A percentile compares a stretch with the other conserved stretches of the same genome.
These are phyloP conservation scores for Sebastes paucispinis DNA, from an alignment of 2,797 vertebrate species.

Conservation along the genomic window DNA sequence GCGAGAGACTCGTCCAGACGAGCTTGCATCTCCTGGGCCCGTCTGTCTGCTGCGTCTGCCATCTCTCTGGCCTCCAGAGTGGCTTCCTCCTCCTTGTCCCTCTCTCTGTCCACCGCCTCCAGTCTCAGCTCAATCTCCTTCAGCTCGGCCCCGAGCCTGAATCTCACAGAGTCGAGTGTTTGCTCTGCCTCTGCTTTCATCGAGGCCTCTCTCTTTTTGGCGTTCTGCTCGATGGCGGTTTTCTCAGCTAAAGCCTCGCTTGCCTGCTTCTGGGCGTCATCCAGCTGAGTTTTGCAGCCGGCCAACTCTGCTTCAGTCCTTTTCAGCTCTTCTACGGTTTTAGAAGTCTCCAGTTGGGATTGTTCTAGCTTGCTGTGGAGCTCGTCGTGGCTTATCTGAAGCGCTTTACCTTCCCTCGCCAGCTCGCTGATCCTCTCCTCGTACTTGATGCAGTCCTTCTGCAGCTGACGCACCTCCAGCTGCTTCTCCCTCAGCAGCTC, in stretches of 20 bases:
- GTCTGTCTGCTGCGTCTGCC: constrained; percentile 81
- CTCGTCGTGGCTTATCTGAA: constrained; percentile 85
- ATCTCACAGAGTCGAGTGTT: constrained; percentile 87
- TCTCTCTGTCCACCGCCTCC: constrained; percentile 84
- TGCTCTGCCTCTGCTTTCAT: constrained; percentile 84
- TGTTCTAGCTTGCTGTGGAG: constrained; percentile 82
- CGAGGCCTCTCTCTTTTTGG: constrained; percentile 77
- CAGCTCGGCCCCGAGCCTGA: constrained; percentile 87
- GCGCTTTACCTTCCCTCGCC: constrained; percentile 86
- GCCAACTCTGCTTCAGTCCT: constrained; percentile 83
- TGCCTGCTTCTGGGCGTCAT: constrained; percentile 85
- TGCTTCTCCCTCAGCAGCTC: constrained; percentile 96
- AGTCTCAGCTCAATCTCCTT: constrained; percentile 88
- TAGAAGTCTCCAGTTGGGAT: constrained; percentile 72
- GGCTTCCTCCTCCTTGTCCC: constrained; percentile 80
- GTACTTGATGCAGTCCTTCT: constrained; percentile 92
- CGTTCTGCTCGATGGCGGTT: constrained; percentile 70
- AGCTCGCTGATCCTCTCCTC: constrained; percentile 93
- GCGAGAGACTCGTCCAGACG: constrained; percentile 90
- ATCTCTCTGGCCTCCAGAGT: constrained; percentile 77
- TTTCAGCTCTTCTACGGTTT: constrained; percentile 78
- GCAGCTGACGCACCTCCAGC: constrained; percentile 93
- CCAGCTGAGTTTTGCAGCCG: constrained; percentile 80
- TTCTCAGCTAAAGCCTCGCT: constrained; percentile 83
- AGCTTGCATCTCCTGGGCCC: constrained; percentile 84